Evolutionary conservation across 35 echinoderm and acorn worm species (phyloP).

Genomic region (Nesometra sesokonis): DNA sequence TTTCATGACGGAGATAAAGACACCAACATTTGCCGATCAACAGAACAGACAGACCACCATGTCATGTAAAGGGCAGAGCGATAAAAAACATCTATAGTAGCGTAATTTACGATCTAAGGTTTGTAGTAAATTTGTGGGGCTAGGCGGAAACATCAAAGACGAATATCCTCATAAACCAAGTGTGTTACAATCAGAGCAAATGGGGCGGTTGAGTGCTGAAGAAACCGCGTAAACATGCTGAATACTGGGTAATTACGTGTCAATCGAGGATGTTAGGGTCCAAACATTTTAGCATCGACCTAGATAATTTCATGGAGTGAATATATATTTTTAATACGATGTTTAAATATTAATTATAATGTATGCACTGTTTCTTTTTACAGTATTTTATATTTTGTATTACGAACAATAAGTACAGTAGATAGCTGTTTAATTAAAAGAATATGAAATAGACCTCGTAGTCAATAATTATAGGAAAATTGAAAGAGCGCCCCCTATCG

Average conservation of each 20-base stretch:
- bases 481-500: too few species aligned
- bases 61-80: neutral
- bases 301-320: too few species aligned
- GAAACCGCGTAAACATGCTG: neutral
- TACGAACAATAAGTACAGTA: too few species aligned
- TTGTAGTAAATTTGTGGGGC: neutral
- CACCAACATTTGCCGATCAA: neutral
- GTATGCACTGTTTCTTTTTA: too few species aligned
- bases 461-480: too few species aligned
- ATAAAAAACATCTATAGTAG: neutral
- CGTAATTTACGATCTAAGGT: neutral
- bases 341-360: too few species aligned
- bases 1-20: neutral
- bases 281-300: neutral
- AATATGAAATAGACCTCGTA: too few species aligned
- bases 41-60: neutral
- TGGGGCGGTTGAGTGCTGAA: neutral
- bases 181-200: neutral
- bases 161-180: neutral
- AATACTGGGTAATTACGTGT: neutral
- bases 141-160: neutral
- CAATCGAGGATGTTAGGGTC: neutral
- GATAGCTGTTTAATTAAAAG: too few species aligned
- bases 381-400: too few species aligned
- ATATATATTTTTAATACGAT: too few species aligned